Conservation (phyloP, 2,113 vertebrate species). For the Thermophis baileyi region DNA sequence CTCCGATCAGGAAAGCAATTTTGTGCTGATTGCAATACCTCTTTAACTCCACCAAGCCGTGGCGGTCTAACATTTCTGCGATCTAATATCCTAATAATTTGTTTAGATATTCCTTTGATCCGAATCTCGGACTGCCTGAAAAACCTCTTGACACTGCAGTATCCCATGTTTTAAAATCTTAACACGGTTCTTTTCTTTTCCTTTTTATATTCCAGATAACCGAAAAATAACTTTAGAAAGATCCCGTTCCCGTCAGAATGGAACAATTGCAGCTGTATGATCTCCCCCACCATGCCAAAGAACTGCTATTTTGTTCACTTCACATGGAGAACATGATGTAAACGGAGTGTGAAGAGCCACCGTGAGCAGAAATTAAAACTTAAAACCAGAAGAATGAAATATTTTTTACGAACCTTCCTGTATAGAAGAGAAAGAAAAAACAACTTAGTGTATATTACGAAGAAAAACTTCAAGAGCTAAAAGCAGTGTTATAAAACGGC, state of each 20-base stretch:
- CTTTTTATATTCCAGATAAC: slow-evolving; percentile 85
- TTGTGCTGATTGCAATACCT: slow-evolving; percentile 74
- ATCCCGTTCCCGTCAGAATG: slow-evolving; percentile 93
- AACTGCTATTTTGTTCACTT: slow-evolving; percentile 63
- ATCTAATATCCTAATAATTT: slow-evolving; percentile 71
- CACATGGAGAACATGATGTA: slow-evolving; percentile 44
- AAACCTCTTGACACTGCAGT: slow-evolving; percentile 60
- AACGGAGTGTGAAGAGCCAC: slow-evolving; percentile 45
- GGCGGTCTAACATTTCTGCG: slow-evolving; percentile 72
- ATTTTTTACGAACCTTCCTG: slow-evolving; percentile 55
- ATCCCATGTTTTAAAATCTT: slow-evolving; percentile 53
- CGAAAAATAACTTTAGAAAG: slow-evolving; percentile 88
- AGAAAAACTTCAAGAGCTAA: slow-evolving; percentile 59
- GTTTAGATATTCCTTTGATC: slow-evolving; percentile 76
- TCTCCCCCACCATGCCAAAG: slow-evolving; percentile 67
- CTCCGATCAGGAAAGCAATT: slow-evolving; percentile 75
- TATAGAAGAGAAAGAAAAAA: slow-evolving; percentile 47
- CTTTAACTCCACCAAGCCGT: slow-evolving; percentile 74
- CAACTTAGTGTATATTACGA: slow-evolving; percentile 52
- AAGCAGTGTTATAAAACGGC: slow-evolving; percentile 58
- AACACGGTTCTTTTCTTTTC: slow-evolving; percentile 50
- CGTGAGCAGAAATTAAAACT: slow-evolving; percentile 37
- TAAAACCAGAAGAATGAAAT: slow-evolving; percentile 41
- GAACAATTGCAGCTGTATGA: slow-evolving; percentile 80
- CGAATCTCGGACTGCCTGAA: slow-evolving; percentile 63